Evolutionary conservation across 2,797 vertebrate species (phyloP).

Genomic region (Myotis findleyi): DNA sequence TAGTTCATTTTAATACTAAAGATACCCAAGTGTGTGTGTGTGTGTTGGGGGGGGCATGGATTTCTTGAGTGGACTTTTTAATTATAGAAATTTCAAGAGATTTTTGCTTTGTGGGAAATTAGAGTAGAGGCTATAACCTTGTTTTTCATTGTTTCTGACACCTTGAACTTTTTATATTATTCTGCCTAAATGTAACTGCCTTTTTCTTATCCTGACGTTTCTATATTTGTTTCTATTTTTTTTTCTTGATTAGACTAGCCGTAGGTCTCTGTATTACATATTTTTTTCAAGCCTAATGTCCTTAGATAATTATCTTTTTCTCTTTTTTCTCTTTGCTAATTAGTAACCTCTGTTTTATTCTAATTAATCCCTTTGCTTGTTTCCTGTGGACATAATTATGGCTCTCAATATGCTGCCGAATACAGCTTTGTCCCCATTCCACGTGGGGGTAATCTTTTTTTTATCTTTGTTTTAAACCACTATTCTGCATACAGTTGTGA

Average conservation of each 20-base stretch:
- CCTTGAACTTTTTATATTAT: neutral
- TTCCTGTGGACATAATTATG: conserved; percentile 15
- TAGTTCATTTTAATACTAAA: conserved; percentile 54
- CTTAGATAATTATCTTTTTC: neutral
- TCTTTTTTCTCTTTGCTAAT: neutral
- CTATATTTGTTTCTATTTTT: neutral
- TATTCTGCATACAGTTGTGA: neutral
- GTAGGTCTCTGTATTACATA: neutral
- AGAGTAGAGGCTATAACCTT: neutral
- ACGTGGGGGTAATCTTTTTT: neutral
- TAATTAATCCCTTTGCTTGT: neutral
- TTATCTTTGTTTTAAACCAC: neutral
- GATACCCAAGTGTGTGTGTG: neutral
- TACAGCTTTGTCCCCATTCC: neutral
- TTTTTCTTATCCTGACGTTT: neutral
- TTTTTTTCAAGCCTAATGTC: neutral
- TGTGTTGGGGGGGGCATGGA: too few relatives aligned
- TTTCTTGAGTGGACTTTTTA: conserved; percentile 42
- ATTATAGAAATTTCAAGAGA: conserved; percentile 28
- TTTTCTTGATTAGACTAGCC: neutral
- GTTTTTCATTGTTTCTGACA: neutral
- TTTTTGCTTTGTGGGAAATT: conserved; percentile 37
- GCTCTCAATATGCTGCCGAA: neutral
- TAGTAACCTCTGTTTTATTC: neutral
- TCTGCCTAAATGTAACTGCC: neutral